These are phyloP conservation scores for Calephelis perditalis DNA, from an alignment of 2,888 invertebrate genomes.

Conservation along the genomic window DNA sequence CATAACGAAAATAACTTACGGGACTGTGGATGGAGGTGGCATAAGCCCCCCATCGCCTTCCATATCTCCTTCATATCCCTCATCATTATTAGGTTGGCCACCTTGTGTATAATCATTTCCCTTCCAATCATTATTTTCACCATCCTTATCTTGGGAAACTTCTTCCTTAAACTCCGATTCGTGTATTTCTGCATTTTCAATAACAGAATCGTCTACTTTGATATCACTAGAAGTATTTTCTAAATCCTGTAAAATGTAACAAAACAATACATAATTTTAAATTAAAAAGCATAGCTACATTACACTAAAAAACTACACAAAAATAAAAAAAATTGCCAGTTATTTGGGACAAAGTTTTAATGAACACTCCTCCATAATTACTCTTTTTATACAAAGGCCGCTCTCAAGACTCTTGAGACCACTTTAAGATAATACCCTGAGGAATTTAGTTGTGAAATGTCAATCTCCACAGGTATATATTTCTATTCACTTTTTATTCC, in stretches of 20 bases:
- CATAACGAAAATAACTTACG: slow-evolving; percentile 43
- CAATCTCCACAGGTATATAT: no score
- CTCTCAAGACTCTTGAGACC: no score
- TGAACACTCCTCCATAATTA: no score
- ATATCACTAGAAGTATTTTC: background rate
- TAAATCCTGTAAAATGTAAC: background rate
- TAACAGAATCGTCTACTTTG: slow-evolving; percentile 1
- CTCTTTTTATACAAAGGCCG: no score
- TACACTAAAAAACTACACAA: no score
- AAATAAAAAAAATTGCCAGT: no score
- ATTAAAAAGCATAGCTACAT: no score
- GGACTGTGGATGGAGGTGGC: slow-evolving; percentile 88
- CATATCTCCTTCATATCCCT: slow-evolving; percentile 79
- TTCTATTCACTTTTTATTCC: no score
- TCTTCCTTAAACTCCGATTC: background rate
- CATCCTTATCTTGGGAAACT: slow-evolving; percentile 37
- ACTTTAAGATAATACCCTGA: no score
- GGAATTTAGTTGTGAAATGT: no score
- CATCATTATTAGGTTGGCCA: slow-evolving; percentile 72
- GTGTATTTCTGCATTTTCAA: slow-evolving; percentile 3
- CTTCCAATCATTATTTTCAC: slow-evolving; percentile 31
- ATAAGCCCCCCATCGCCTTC: slow-evolving; percentile 86
- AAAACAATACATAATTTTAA: background rate
- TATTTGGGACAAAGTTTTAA: no score
- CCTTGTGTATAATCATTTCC: slow-evolving; percentile 39